Evolutionary conservation across 2,113 vertebrate species (phyloP), one percentile per base, ranked within the genome.

Genomic region (Psophia crepitans): DNA sequence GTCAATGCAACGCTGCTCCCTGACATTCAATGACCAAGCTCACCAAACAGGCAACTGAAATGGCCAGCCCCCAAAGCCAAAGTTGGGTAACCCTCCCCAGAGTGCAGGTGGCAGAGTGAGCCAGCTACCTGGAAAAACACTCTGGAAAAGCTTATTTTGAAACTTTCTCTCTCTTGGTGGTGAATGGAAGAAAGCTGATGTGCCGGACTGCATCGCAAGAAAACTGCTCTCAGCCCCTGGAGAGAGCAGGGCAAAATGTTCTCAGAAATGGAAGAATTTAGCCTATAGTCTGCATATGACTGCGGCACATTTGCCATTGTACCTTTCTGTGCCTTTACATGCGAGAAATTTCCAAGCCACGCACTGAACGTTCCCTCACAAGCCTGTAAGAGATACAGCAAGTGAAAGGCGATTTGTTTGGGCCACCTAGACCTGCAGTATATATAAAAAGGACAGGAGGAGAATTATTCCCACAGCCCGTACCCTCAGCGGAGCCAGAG

Each of bases 251-350:
- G 35, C 28, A 84, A 60, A 63, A 85, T 1, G 13, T 26, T 73
- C 74, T 44, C 39, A 53, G 48, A 56, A 71, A 87, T 12, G 19
- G 17, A 46, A 85, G 39, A 75, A 71, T 68, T 65, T 32, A 84
- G 39, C 26, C 22, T 56, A 4, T 0, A 49, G 73, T 4, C 73
- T 64, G 46, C 13, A 28, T 6, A 37, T 0, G 6, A n/a, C 46
- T 27, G 23, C 5, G 11, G 64, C 12, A 20, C 1, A 1, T 35
- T 71, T 73, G 39, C 28, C 41, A 9, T 11, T 6, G 6, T 11
- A 28, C 9, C 15, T n/a, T 35, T 60, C 57, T 63, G 24, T 54
- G n/a, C 16, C 48, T 80, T 63, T 37, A 75, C 68, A 30, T 1
- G 9, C 6, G 26, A 90, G 68, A 84, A 33, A 66, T 43, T 43